Conservation (phyloP, 1,140 invertebrate species). For the Achatina immaculata region DNA sequence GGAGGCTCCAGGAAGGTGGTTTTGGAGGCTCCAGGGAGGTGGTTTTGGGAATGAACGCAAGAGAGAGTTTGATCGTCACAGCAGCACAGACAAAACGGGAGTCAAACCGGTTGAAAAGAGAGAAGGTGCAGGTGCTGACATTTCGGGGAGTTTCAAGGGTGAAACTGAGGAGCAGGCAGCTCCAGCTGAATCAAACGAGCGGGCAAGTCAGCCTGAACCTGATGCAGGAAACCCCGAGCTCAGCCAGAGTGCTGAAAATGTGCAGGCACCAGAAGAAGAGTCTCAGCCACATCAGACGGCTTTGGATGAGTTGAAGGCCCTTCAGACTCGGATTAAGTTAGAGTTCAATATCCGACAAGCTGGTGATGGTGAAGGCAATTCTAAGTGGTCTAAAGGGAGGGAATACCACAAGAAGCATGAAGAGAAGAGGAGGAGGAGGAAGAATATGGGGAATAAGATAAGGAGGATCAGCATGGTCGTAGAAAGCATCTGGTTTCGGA, state of each 20-base stretch:
- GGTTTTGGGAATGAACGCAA: conserved; percentile 51
- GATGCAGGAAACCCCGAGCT: conserved; percentile 63
- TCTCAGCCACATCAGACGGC: conserved; percentile 61
- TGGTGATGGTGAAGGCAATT: conserved; percentile 57
- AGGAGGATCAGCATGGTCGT: conserved; percentile 48
- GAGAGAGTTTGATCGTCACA: conserved; percentile 93
- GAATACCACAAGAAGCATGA: conserved; percentile 60
- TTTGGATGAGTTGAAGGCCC: conserved; percentile 64
- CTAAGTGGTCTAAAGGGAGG: conserved; percentile 59
- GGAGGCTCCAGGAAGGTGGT: conserved; percentile 62
- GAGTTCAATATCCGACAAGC: conserved; percentile 64
- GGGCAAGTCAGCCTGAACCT: conserved; percentile 53
- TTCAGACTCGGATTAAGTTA: conserved; percentile 52
- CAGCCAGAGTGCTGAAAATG: conserved; percentile 57
- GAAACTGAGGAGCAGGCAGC: conserved; percentile 72
- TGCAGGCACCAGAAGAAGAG: conserved; percentile 49
- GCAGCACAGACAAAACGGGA: conserved; percentile 93
- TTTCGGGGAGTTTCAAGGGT: conserved; percentile 94
- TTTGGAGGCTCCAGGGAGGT: conserved; percentile 63
- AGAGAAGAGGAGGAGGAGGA: conserved; percentile 46
- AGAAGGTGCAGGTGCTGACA: conserved; percentile 92
- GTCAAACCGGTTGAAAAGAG: conserved; percentile 94
- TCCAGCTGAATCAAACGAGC: conserved; percentile 52
- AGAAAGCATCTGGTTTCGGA: conserved; percentile 54
- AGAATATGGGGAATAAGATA: conserved; percentile 49